Base-by-base conservation (phyloP, 1,140 invertebrate genomes). In the Scaptomyza graminum region DNA sequence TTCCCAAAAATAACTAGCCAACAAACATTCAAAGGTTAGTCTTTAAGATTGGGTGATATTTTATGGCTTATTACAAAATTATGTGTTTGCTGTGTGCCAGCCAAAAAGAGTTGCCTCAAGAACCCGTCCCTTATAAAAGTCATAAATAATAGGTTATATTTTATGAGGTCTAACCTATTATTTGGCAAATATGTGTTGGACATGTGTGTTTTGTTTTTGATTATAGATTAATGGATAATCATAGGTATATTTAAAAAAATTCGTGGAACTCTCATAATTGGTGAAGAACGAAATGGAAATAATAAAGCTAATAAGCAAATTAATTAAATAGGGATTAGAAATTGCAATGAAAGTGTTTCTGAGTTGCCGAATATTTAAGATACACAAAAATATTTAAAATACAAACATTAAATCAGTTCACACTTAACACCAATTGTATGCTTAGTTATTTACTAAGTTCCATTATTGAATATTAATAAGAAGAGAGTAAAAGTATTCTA, bases 11-110 rank as follows among this genome's bases (percentile, higher is more conserved):
- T 34, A 43, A 11, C 55, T 11, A 79, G 25, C 41, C 47, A 25
- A 69, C 55, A 51, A 62, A 50, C 51, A 65, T 57, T 64, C 37
- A 67, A 55, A 49, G 34, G 47, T 41, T 43, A 28, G n/a, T 9
- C 56, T 52, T 74, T 56, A 54, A 49, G 28, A 55, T 44, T 70
- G 76, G 66, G 85, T 85, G 69, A 90, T 90, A 90, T 90, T 90
- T 90, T 90, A 90, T 90, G 41, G 85, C 75, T 90, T 90, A 90
- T 90, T 90, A 90, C 59, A 85, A 85, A 85, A 88, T 82, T 87
- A 87, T 83, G 39, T 74, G 64, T 54, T 16, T 0, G 49, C 28
- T 11, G 1, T 77, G 18, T 72, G 51, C 56, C 55, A 11, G 50
- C 46, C 34, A 57, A 55, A 34, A 49, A 73, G 41, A 41, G 73